phyloP scores from a whole-genome alignment of 2,113 vertebrate species.

The Oreochromis tanganicae region DNA sequence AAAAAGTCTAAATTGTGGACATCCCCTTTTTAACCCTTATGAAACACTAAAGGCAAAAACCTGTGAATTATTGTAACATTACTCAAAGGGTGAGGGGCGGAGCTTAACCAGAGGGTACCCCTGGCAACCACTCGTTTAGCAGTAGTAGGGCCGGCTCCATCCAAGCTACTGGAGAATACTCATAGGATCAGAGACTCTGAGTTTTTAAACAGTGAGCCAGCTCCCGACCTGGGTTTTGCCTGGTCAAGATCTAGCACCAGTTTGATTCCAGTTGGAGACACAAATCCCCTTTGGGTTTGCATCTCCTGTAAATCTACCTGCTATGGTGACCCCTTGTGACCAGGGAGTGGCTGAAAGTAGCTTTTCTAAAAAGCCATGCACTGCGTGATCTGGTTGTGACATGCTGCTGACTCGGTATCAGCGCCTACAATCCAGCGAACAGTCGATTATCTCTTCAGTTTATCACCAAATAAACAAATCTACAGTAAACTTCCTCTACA shows the following conservation, averaged over 20 bases:
- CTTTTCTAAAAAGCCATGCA: background rate
- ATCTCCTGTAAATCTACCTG: background rate
- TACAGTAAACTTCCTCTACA: slow-evolving; percentile 42
- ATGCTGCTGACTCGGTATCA: background rate
- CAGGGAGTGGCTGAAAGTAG: background rate
- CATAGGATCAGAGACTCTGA: background rate
- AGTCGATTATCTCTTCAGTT: background rate
- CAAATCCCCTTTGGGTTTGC: background rate
- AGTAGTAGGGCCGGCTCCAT: background rate
- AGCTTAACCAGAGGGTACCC: background rate
- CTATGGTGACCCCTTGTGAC: background rate
- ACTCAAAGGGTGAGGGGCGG: background rate
- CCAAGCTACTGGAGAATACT: background rate
- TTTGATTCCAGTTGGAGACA: background rate
- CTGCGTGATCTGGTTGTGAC: background rate
- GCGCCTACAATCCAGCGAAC: background rate
- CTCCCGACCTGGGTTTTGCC: background rate
- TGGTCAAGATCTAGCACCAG: fast-evolving
- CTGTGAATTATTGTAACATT: background rate
- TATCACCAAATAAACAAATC: background rate
- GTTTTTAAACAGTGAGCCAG: background rate
- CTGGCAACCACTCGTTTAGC: fast-evolving
- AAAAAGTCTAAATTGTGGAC: background rate
- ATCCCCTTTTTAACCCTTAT: background rate
- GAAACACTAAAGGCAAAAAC: background rate